Conservation (phyloP, 2,888 invertebrate species). For the Teleiodes luculella region DNA sequence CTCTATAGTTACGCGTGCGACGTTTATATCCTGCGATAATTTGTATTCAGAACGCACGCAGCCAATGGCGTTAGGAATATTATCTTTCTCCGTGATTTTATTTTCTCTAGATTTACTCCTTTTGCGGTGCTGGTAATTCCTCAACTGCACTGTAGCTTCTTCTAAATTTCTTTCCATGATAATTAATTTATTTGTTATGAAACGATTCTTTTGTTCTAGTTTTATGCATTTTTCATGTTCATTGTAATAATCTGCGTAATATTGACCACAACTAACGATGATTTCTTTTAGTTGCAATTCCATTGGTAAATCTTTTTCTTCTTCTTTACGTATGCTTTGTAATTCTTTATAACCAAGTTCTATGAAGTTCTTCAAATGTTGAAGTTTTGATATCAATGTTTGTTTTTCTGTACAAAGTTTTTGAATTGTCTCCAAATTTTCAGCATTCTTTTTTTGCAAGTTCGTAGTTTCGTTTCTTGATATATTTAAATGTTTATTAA, state of each 20-base stretch:
- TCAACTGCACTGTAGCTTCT: constrained; percentile 35
- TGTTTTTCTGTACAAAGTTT: constrained; percentile 36
- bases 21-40: background rate
- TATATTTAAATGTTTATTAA: constrained; percentile 34
- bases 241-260: constrained; percentile 44
- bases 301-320: constrained; percentile 29
- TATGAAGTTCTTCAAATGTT: constrained; percentile 39
- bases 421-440: constrained; percentile 30
- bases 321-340: constrained; percentile 36
- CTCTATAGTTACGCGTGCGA: background rate
- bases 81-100: constrained; percentile 13
- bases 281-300: constrained; percentile 45
- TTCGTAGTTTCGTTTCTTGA: constrained; percentile 37
- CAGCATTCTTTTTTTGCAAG: constrained; percentile 33
- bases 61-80: constrained; percentile 10
- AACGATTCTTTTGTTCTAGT: constrained; percentile 47
- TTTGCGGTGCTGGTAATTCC: constrained; percentile 32
- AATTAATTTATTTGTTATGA: constrained; percentile 43
- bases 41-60: constrained; percentile 6
- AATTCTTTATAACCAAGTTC: constrained; percentile 46
- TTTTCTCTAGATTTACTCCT: constrained; percentile 18
- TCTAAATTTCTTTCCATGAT: constrained; percentile 43
- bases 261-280: constrained; percentile 46
- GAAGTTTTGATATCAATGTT: constrained; percentile 34
- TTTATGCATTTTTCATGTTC: constrained; percentile 36